Base-by-base conservation (phyloP, 2,797 vertebrate genomes). In the Gambusia yucatana region DNA sequence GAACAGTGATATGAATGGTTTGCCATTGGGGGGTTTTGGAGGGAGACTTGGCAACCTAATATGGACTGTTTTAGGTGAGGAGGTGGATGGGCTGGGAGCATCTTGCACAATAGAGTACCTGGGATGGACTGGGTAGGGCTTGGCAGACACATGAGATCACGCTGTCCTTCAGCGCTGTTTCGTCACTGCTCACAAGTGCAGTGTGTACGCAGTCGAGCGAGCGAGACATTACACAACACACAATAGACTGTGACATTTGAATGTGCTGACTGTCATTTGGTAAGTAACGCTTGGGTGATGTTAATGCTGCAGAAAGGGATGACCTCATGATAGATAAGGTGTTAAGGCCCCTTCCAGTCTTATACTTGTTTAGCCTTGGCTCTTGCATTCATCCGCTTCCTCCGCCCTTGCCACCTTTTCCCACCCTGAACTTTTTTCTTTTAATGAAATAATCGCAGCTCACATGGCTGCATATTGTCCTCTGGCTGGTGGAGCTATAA, bases 201-300 rank as follows among this genome's bases (percentile, higher is more conserved):
- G n/a, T 14, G 55, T 75, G 78, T 79, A 57, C 55, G 76, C 30
- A 69, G 57, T 77, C 48, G 69, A 63, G 75, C 3, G 65, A 84
- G 74, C 22, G 0, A 55, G 76, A 74, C 86, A 55, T 94, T 95
- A 85, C 93, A 92, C 93, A 95, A 93, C 80, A 82, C 86, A 78
- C 75, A 30, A 79, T 48, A 86, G 90, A 92, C 90, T 74, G 87
- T 94, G 95, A 94, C 93, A 95, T 96, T 95, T 96, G 84, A 96
- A 95, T 92, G 93, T 92, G 91, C 93, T 86, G 92, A 93, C 87
- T 92, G 91, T 92, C 92, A 89, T 85, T 85, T 88, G 76, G 81
- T 79, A 88, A 86, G 85, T 73, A 82, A 79, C 44, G 67, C 83
- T 78, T 89, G 93, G 84, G 92, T 95, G 94, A 94, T 82, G 77